Base-by-base conservation (phyloP, 2,113 vertebrate species). In the Scatophagus argus region DNA sequence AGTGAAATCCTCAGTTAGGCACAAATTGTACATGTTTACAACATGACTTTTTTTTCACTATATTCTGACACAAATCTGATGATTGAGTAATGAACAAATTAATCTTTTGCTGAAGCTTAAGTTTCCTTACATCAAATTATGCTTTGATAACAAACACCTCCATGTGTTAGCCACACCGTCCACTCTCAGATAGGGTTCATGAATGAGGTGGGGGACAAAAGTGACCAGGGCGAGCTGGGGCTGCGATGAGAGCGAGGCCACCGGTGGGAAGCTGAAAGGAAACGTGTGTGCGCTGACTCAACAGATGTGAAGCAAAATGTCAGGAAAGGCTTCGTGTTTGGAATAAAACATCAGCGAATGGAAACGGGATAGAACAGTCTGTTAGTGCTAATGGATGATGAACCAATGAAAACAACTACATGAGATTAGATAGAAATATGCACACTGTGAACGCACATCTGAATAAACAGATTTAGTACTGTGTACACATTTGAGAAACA, bases 231-330 rank as follows among this genome's bases (percentile, higher is more conserved):
- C 7, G 44, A 74, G 58, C 36, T 49, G n/a, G 4, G 39, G 54
- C 34, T 21, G 66, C 27, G 67, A 71, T 54, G 69, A 69, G 47
- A 58, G 34, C 3, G 47, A 81, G 82, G 83, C 80, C 80, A 74
- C 47, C 81, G 81, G 61, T 90, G 79, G 77, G 69, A 66, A 74
- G 68, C 67, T 43, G 83, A 88, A 55, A 84, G 91, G 92, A 92
- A 90, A 63, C 44, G 14, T 9, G 43, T 70, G 63, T 75, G 82
- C 80, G 75, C 90, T 86, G 84, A 87, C 55, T 89, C 87, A 52
- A 82, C 88, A 90, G 72, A 85, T 83, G 77, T 63, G 55, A 49
- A 60, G 38, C 60, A 17, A 49, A 29, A 38, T 21, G 27, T 81
- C 81, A 70, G 86, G 84, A 86, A 88, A 74, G 43, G 75, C 60